Evolutionary conservation across 2,797 vertebrate species (phyloP).

Genomic region (Limosa lapponica): DNA sequence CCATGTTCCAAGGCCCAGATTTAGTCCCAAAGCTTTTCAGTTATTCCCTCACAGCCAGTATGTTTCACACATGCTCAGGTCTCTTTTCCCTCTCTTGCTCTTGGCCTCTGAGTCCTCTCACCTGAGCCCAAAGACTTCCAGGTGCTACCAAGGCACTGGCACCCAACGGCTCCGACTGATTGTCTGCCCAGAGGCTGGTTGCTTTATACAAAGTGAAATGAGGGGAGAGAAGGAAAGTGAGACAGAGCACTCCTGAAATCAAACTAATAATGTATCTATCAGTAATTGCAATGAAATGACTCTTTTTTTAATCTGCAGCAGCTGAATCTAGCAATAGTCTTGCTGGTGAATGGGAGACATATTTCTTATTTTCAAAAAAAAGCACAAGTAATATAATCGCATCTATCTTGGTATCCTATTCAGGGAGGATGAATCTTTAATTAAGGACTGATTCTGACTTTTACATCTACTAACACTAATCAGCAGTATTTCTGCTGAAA

Average conservation of each 20-base stretch:
- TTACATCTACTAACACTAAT: background rate
- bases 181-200: background rate
- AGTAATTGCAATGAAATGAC: background rate
- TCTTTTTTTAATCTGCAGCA: background rate
- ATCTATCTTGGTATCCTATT: background rate
- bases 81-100: background rate
- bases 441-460: background rate
- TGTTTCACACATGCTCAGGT: background rate
- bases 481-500: background rate
- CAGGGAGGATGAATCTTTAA: background rate
- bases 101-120: background rate
- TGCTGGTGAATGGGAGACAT: background rate
- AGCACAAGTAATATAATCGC: background rate
- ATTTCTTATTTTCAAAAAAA: background rate
- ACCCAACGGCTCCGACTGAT: fast-evolving
- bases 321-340: background rate
- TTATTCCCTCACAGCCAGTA: background rate
- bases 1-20: background rate
- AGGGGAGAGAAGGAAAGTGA: background rate
- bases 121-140: background rate
- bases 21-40: background rate
- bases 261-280: background rate
- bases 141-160: fast-evolving
- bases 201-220: background rate
- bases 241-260: background rate